Conservation (phyloP, 1,140 invertebrate species). For the Pseudomyrmex flavicornis region DNA sequence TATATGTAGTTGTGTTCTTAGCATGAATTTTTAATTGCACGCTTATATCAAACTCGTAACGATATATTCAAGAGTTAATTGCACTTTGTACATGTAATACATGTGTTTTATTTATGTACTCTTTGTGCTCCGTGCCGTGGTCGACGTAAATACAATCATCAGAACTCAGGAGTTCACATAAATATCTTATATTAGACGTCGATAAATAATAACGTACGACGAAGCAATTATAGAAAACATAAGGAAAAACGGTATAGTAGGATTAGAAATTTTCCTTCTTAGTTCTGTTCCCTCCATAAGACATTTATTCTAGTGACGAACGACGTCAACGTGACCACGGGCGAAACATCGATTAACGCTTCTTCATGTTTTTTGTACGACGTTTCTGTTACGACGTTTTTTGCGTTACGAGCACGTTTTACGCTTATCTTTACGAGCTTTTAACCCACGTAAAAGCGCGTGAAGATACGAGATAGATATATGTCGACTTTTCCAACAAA, state of each 20-base stretch:
- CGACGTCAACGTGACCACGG: not conserved
- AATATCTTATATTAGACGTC: conserved; percentile 20
- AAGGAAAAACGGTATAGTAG: conserved; percentile 29
- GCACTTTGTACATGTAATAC: not conserved
- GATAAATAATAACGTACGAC: conserved; percentile 41
- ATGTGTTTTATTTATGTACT: conserved; percentile 20
- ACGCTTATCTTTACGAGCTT: conserved; percentile 44
- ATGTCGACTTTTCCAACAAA: not conserved
- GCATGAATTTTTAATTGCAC: not conserved
- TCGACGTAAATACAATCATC: conserved; percentile 15
- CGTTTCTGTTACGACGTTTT: conserved; percentile 17
- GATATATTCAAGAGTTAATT: conserved; percentile 21
- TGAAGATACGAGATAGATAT: not conserved
- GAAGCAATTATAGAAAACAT: conserved; percentile 16
- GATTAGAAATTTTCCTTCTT: conserved; percentile 6
- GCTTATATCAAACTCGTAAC: not conserved
- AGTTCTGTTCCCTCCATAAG: not conserved
- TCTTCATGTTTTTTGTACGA: conserved; percentile 1
- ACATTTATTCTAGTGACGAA: not conserved
- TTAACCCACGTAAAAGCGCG: not conserved
- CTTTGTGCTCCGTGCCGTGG: not conserved
- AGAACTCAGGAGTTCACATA: conserved; percentile 25
- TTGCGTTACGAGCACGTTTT: conserved; percentile 10
- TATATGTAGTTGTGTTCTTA: not conserved
- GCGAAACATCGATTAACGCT: conserved; percentile 27